phyloP scores from a whole-genome alignment of 2,888 invertebrate genomes.

The Venusia cambrica region DNA sequence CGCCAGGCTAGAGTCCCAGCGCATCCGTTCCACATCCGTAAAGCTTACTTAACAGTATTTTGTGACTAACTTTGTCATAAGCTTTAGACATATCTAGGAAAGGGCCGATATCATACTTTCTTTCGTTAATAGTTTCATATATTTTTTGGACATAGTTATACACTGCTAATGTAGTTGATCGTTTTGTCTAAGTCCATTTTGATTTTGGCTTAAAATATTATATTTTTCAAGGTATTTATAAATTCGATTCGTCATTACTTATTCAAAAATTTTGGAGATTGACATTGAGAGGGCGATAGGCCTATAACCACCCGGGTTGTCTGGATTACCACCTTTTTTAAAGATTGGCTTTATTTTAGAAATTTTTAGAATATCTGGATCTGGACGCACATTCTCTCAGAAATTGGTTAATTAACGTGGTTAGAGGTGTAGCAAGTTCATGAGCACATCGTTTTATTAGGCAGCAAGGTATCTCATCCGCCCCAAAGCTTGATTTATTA shows the following conservation, averaged over 20 bases:
- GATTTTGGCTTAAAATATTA: neutral
- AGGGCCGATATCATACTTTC: neutral
- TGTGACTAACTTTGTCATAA: neutral
- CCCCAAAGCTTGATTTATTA: neutral
- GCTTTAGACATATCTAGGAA: neutral
- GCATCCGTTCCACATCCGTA: neutral
- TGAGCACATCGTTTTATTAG: neutral
- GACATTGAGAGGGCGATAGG: neutral
- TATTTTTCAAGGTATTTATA: neutral
- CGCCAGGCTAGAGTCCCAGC: too few relatives aligned
- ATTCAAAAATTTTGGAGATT: slow-evolving; percentile 5
- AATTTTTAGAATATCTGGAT: neutral
- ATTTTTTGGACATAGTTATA: neutral
- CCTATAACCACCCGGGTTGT: neutral
- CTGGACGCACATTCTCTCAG: neutral
- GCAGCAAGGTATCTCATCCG: neutral
- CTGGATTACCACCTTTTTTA: neutral
- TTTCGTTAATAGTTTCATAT: neutral
- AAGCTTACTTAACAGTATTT: neutral
- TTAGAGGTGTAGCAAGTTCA: neutral
- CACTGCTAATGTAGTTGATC: neutral
- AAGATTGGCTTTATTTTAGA: neutral
- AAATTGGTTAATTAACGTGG: neutral
- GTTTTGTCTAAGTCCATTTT: neutral
- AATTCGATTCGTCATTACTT: slow-evolving; percentile 19